Conservation (phyloP, 2,113 vertebrate genomes). For the Catharus bicknelli region DNA sequence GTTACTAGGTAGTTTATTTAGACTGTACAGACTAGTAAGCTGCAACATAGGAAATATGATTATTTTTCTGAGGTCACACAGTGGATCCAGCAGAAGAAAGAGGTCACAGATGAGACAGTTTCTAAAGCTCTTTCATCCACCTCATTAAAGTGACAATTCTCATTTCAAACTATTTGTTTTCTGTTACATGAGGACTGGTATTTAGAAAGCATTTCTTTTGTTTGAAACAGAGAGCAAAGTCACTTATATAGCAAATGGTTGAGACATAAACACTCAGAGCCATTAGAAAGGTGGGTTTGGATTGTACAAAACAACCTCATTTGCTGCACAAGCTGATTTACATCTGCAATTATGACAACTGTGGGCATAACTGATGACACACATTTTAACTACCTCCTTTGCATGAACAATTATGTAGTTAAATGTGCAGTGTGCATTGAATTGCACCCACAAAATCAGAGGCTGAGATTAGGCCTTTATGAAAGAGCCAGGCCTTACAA, state of each 20-base stretch:
- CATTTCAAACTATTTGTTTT: not conserved
- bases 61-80: not conserved
- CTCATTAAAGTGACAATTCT: not conserved
- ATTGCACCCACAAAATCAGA: constrained; percentile 28
- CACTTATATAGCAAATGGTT: not conserved
- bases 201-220: not conserved
- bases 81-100: not conserved
- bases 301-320: not conserved
- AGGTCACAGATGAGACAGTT: not conserved
- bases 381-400: constrained; percentile 30
- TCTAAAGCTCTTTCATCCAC: not conserved
- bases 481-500: not conserved
- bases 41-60: not conserved
- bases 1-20: not conserved
- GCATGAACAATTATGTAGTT: constrained; percentile 25
- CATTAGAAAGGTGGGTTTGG: not conserved
- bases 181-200: not conserved
- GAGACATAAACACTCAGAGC: not conserved
- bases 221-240: not conserved
- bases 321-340: constrained; percentile 12
- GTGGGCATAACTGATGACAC: not conserved
- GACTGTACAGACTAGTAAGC: not conserved
- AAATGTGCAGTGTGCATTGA: not conserved
- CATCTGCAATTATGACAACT: constrained; percentile 31
- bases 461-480: not conserved